Base-by-base conservation (phyloP, 2,113 vertebrate genomes). In the Microcebus lehilahytsara region DNA sequence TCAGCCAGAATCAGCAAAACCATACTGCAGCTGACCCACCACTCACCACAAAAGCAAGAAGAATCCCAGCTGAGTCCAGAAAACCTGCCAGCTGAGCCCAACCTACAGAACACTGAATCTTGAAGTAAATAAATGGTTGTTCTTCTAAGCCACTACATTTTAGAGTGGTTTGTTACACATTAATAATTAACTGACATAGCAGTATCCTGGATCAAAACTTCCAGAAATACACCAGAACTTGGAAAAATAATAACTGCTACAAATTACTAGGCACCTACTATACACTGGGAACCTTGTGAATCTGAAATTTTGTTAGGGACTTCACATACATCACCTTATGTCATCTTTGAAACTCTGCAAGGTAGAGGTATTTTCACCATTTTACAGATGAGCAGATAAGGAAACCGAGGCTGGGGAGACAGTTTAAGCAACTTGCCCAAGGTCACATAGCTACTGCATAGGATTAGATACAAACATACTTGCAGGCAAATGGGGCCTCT, bases 1-100 rank as follows among this genome's bases (percentile, higher is more conserved):
- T 93, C 92, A 94, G 62, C 51, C 84, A 42, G 93, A 93, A 58
- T 85, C 74, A 89, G n/a, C 81, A 79, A 74, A 89, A 40, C 9
- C 56, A 25, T 23, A 12, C 90, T 7, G 34, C n/a, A 71, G n/a
- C n/a, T 37, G 23, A 60, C 83, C n/a, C 49, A 58, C 32, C 37
- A 14, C 34, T 72, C 5, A 27, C 42, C 40, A 20, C 12, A 58
- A 27, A 62, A 30, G 69, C 40, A 37, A 67, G n/a, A 51, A 16
- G 20, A 64, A 92, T 32, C 49, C 49, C 75, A 89, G 58, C 69
- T 58, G 60, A 83, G 46, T 53, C 32, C 46, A 89, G 66, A 93
- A 93, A 84, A 51, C 83, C 94, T 84, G 40, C 53, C 23, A 20
- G 66, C 80, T 42, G 85, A 92, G 32, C 75, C 53, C 72, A 67